Conservation (phyloP, 2,797 vertebrate genomes). For the Spinibarbus caldwelli region DNA sequence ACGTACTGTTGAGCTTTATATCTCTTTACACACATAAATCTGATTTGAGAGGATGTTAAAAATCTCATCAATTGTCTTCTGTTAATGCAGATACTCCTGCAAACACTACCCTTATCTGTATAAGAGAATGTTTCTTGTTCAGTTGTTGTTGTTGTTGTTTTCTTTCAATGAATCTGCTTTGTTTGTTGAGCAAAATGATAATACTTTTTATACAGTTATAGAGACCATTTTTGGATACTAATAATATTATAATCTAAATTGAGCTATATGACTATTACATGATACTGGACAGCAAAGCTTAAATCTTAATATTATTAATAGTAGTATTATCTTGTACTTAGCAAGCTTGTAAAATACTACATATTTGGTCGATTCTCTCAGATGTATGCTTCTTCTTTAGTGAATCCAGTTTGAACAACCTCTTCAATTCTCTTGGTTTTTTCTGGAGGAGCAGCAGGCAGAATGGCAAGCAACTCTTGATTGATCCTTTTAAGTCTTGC, state of each 20-base stretch:
- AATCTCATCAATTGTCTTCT: not conserved
- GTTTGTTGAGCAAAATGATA: not conserved
- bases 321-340: no score
- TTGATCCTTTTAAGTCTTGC: slow-evolving; percentile 47
- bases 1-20: not conserved
- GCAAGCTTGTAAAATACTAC: not conserved
- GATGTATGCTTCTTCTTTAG: not conserved
- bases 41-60: not conserved
- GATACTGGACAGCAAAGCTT: not conserved
- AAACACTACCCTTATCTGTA: not conserved
- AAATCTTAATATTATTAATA: no score
- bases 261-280: not conserved
- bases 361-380: not conserved
- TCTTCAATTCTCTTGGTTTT: slow-evolving; percentile 20
- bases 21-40: not conserved
- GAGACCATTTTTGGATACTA: not conserved
- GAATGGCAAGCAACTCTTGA: slow-evolving; percentile 35
- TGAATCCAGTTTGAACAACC: not conserved
- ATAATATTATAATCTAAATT: not conserved
- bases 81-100: not conserved
- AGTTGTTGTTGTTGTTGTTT: not conserved
- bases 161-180: not conserved
- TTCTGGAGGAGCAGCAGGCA: slow-evolving; percentile 42
- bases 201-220: not conserved
- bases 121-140: not conserved